A percentile compares a stretch with the other conserved stretches of the same genome.
phyloP scores from a whole-genome alignment of 2,113 vertebrate genomes.

The Gambusia affinis region DNA sequence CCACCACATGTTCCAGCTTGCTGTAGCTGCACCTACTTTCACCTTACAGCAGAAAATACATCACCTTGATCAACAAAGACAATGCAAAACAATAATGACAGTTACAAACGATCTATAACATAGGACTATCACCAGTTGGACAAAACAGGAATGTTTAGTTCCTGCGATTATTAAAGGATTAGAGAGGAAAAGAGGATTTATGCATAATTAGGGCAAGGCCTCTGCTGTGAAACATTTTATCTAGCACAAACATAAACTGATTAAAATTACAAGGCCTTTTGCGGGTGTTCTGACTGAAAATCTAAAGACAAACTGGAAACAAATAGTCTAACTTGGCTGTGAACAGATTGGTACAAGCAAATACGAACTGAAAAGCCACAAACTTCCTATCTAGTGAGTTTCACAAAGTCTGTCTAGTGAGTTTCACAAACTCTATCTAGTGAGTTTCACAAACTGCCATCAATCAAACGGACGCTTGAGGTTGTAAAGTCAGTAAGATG shows the following conservation, averaged over 20 bases:
- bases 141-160: slow-evolving; percentile 12
- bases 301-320: neutral
- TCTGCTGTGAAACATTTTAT: slow-evolving; percentile 48
- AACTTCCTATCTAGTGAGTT: slow-evolving; percentile 32
- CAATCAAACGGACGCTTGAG: neutral
- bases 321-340: neutral
- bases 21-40: slow-evolving; percentile 34
- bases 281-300: neutral
- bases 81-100: neutral
- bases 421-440: slow-evolving; percentile 37
- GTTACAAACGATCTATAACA: neutral
- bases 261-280: neutral
- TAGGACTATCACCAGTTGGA: slow-evolving; percentile 26
- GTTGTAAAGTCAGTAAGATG: slow-evolving; percentile 39
- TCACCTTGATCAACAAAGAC: neutral
- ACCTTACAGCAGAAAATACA: slow-evolving; percentile 9
- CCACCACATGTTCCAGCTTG: slow-evolving; percentile 65
- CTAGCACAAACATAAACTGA: slow-evolving; percentile 7
- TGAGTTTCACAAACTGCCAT: slow-evolving; percentile 17
- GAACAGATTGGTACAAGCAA: neutral
- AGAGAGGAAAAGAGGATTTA: slow-evolving; percentile 50
- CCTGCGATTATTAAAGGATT: slow-evolving; percentile 54
- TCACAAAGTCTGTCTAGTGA: slow-evolving; percentile 19
- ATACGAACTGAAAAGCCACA: slow-evolving; percentile 8
- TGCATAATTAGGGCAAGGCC: slow-evolving; percentile 52